Base-by-base conservation (phyloP, 2,888 invertebrate species). In the Tetrapedia diversipes region DNA sequence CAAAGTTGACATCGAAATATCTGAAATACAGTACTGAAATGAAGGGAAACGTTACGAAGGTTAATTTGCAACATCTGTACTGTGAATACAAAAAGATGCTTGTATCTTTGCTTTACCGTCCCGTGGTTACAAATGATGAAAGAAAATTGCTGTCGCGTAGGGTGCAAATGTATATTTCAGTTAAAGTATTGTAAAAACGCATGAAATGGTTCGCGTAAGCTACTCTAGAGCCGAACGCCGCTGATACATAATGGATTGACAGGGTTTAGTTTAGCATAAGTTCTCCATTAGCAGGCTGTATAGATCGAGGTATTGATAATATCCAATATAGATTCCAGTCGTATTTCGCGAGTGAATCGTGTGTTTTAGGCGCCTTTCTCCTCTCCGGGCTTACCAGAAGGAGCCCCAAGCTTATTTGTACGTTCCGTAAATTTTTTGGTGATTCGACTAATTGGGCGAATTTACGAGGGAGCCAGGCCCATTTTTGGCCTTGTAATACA, bases 371-470 rank as follows among this genome's bases (percentile, higher is more conserved):
- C 74, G 71, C 64, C 70, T 63, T 68, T 53, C 57, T 53, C 51
- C 51, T 54, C 65, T 60, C 32, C 34, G 10, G 47, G 49, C 53
- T 68, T 24, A 39, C 7, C 67, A 53, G 27, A 60, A 65, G 64
- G 16, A 43, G 22, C 51, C 59, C 45, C 53, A n/a, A n/a, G 34
- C 63, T 59, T 74, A 78, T 68, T 61, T 54, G 53, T 69, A 70
- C 65, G 82, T 70, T 75, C 61, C 70, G 57, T 22, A 68, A 77
- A 85, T 86, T 88, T 89, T 89, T 86, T 86, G 79, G 84, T 82
- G 80, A 86, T 85, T 86, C 81, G 82, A 79, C 87, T 90, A 90
- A 90, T 90, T 90, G 89, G 88, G 63, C 83, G 85, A 88, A 88
- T 90, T 89, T 89, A 90, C 87, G 89, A 90, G 81, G 76, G 70